Evolutionary conservation across 2,797 vertebrate genomes (phyloP), one percentile per base, ranked within the genome.

Genomic region (Fratercula arctica): DNA sequence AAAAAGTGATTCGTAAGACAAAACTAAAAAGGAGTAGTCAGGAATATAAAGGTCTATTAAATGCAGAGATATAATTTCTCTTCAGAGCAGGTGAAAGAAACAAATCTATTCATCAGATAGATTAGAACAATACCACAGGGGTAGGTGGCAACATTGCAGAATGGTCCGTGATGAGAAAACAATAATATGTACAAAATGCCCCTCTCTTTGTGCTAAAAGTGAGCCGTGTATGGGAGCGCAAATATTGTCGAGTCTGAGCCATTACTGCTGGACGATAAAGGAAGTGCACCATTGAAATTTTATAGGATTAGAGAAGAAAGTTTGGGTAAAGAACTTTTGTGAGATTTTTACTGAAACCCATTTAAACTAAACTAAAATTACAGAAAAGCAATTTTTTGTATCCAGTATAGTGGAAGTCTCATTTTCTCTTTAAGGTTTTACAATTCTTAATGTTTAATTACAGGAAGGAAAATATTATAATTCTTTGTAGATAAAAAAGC

Each of bases 11-110:
- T 88, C 94, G 26, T 86, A 89, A 90, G 83, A 48, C 17, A 77
- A 90, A 95, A 85, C 67, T 90, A 67, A 87, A 91, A 90, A 66
- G 41, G 94, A 81, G 26, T 46, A 59, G 67, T 73, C 78, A 87
- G 70, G 53, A 93, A 70, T 45, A 83, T 21, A 84, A 81, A 90
- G n/a, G 28, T 68, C 23, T 57, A 48, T 23, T 16, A 64, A 89
- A 69, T 46, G 15, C 25, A 37, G 16, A 50, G 3, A 6, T 43
- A 46, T 6, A 1, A 2, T 83, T 83, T 90, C 68, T 75, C 67
- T 68, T 51, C 61, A 88, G 79, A 79, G n/a, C 20, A 89, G 82
- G 48, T 54, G 37, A 91, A 82, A 87, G 50, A 43, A 56, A 75
- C 19, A 75, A 45, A 53, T 39, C 50, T 89, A 19, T 51, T 50